A percentile compares a stretch with the other conserved stretches of the same genome.
Evolutionary conservation across 2,113 vertebrate species (phyloP).

Genomic region (Ceyx margarethae): DNA sequence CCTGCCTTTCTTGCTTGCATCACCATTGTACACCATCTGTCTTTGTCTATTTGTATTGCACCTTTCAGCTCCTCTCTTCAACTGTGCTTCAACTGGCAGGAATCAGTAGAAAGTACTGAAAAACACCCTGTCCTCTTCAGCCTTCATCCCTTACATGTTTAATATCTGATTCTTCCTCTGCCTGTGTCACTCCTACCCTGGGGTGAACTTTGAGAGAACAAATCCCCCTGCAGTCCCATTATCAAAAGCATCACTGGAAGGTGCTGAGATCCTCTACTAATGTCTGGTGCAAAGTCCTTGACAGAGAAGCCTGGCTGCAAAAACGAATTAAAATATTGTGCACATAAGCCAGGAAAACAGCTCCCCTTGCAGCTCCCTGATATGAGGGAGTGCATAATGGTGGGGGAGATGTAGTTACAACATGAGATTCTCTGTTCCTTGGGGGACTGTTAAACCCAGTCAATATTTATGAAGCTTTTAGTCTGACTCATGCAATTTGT

Average conservation of each 20-base stretch:
- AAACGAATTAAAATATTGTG: slow-evolving; percentile 19
- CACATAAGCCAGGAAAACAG: not conserved
- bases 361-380: not conserved
- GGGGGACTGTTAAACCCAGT: slow-evolving; percentile 45
- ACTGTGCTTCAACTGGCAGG: not conserved
- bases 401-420: slow-evolving; percentile 14
- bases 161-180: not conserved
- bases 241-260: slow-evolving; percentile 2
- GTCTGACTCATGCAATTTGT: slow-evolving; percentile 58
- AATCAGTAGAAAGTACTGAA: not conserved
- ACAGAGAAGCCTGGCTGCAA: not conserved
- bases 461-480: slow-evolving; percentile 74
- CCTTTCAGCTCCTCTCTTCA: not conserved
- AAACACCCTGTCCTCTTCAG: not conserved
- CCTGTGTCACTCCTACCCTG: not conserved
- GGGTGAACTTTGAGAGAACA: not conserved
- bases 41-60: not conserved
- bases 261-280: not conserved
- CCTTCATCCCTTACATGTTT: not conserved
- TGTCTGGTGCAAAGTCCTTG: not conserved
- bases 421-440: slow-evolving; percentile 43
- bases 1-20: not conserved
- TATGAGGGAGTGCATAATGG: not conserved
- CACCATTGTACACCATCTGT: not conserved
- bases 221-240: not conserved